Evolutionary conservation across 1,140 invertebrate genomes (phyloP).

Genomic region (Holotrichia oblita): DNA sequence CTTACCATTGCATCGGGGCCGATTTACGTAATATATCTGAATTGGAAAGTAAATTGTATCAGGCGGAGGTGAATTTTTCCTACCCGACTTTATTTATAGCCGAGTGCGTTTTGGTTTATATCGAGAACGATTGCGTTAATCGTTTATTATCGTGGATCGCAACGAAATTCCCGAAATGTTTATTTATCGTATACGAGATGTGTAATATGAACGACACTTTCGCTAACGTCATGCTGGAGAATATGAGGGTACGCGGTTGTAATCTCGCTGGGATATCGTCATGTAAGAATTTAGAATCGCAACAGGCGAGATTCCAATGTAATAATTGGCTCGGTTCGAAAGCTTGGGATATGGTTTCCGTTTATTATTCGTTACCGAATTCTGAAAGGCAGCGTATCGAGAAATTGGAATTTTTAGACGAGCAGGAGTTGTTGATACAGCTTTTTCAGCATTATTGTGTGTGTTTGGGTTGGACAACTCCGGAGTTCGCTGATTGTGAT

Average conservation of each 20-base stretch:
- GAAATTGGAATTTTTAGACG: conserved; percentile 85
- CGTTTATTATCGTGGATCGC: conserved; percentile 81
- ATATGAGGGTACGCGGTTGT: conserved; percentile 87
- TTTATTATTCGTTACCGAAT: conserved; percentile 82
- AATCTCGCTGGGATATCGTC: conserved; percentile 82
- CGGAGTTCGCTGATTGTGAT: conserved; percentile 68
- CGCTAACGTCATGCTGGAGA: conserved; percentile 95
- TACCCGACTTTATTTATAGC: conserved; percentile 91
- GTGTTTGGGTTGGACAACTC: conserved; percentile 82
- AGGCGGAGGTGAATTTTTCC: conserved; percentile 77
- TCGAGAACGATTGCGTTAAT: conserved; percentile 80
- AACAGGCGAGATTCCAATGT: conserved; percentile 68
- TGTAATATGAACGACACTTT: conserved; percentile 95
- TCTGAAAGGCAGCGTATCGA: conserved; percentile 85
- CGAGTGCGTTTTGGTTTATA: conserved; percentile 97
- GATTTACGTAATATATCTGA: conserved; percentile 86
- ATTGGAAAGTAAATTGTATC: conserved; percentile 79
- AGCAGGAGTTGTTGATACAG: conserved; percentile 74
- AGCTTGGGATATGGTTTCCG: conserved; percentile 90
- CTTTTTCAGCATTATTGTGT: conserved; percentile 85
- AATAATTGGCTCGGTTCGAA: conserved; percentile 83
- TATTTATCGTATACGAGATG: conserved; percentile 95
- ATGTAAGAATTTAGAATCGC: conserved; percentile 81
- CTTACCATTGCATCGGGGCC: conserved; percentile 90
- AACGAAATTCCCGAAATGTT: conserved; percentile 76